Evolutionary conservation across 1,140 invertebrate genomes (phyloP), one percentile per base, ranked within the genome.

Genomic region (Augochlora pura): DNA sequence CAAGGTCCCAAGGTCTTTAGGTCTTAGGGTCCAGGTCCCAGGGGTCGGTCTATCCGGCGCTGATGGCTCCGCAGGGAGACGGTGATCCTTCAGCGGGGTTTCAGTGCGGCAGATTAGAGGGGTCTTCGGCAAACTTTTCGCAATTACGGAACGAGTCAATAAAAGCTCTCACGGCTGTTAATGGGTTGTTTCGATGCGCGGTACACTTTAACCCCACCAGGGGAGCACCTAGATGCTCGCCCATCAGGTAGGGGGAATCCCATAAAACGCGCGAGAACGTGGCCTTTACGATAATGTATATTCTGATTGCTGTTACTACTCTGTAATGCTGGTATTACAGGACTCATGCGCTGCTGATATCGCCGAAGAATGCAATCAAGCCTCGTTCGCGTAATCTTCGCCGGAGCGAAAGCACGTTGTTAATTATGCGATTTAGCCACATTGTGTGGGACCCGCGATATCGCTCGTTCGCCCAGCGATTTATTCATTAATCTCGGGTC

Each of bases 251-350:
- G 27, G 27, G 60, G 14, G 68, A 25, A 25, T 71, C 23, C 27
- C 67, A 77, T 77, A 71, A 63, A 71, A 77, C 67, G 67, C 42
- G 32, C n/a, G 66, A 62, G 59, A 52, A 49, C 23, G 57, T 42
- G 16, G 59, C 68, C 67, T 71, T 71, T 77, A 63, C 74, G 66
- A 70, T 77, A 77, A 76, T 73, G 71, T n/a, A 38, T 49, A 70
- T 70, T 38, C 52, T 27, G 39, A 62, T 77, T n/a, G 75, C 67
- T 38, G 59, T 77, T 77, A 71, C 68, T 38, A 38, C 42, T 49
- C 16, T 10, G 16, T 60, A 70, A 70, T 25, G 54, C 66, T 39
- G 38, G 39, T 77, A 39, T 77, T 70, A 62, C 27, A 46, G 66
- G 67, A 71, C 39, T 42, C 75, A 49, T 71, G 57, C 23, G 46